Conservation (phyloP, 2,797 vertebrate genomes). For the Octomys mimax region DNA sequence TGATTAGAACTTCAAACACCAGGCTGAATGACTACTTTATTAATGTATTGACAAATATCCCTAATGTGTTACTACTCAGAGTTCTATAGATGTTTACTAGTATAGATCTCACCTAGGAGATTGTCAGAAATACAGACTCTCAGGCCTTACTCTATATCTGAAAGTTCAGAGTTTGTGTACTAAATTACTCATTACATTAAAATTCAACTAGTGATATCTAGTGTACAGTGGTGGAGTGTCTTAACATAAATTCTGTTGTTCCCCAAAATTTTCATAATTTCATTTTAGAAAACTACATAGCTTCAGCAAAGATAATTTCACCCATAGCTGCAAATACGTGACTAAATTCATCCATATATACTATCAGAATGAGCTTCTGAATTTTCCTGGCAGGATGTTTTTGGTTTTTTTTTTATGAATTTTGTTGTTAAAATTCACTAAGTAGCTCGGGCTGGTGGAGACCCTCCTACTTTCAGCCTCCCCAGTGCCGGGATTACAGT, state of each 20-base stretch:
- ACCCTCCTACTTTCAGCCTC: no score
- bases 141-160: background rate
- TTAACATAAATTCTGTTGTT: background rate
- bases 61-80: background rate
- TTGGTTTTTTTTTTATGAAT: no score
- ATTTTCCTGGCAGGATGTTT: background rate
- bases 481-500: no score
- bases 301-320: background rate
- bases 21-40: background rate
- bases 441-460: no score
- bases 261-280: background rate
- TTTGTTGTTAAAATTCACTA: no score
- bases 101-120: background rate
- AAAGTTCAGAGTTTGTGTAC: background rate
- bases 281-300: background rate
- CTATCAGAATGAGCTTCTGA: background rate
- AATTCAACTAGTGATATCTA: background rate
- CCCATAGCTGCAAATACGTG: background rate
- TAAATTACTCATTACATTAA: background rate
- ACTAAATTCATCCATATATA: background rate
- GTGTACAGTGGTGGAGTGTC: background rate
- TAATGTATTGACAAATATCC: background rate
- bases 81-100: background rate
- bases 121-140: background rate
- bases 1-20: background rate